These are phyloP conservation scores for Calyptomena viridis DNA, from an alignment of 2,113 vertebrate species.

Conservation along the genomic window DNA sequence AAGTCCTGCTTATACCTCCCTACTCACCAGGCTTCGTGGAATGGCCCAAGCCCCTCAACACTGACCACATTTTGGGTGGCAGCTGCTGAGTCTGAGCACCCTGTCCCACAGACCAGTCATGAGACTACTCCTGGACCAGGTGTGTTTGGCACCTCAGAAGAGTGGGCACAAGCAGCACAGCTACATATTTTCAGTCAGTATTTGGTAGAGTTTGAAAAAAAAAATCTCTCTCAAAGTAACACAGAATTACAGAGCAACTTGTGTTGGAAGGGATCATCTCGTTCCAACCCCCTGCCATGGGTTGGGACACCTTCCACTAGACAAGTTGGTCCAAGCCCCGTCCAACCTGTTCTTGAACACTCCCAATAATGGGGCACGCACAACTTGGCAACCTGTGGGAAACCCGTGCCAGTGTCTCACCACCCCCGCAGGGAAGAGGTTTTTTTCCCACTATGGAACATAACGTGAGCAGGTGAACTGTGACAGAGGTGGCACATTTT, in stretches of 20 bases:
- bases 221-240: not conserved
- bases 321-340: not conserved
- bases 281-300: not conserved
- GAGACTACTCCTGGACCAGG: fast-evolving
- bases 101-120: not conserved
- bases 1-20: not conserved
- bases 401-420: not conserved
- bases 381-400: not conserved
- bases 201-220: fast-evolving
- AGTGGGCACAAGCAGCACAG: not conserved
- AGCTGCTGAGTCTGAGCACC: not conserved
- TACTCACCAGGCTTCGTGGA: not conserved
- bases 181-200: fast-evolving
- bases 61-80: not conserved
- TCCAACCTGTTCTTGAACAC: not conserved
- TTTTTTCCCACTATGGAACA: not conserved
- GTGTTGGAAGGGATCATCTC: not conserved
- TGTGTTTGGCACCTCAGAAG: not conserved
- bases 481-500: fast-evolving
- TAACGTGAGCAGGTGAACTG: fast-evolving
- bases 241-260: not conserved
- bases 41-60: not conserved
- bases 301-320: fast-evolving
- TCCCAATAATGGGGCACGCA: not conserved
- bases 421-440: not conserved